These are phyloP conservation scores for Pentamera pediparva DNA, from an alignment of 53 echinoderm and acorn worm species.

Conservation along the genomic window DNA sequence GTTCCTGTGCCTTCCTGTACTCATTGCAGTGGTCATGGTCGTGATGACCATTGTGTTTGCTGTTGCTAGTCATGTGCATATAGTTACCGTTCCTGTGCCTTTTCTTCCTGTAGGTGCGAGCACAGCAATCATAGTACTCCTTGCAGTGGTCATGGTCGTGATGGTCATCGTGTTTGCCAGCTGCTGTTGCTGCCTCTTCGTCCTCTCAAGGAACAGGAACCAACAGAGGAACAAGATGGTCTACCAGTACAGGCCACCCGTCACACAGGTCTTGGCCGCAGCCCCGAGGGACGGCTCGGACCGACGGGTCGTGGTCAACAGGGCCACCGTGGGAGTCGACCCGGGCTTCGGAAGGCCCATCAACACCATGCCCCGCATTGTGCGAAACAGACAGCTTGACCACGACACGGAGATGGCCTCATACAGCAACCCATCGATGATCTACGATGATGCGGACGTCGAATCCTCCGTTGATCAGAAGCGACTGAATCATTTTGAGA, in stretches of 20 bases:
- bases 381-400: slow-evolving; percentile 4
- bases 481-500: slow-evolving; percentile 11
- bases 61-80: too few species aligned
- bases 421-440: not conserved
- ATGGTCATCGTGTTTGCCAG: not conserved
- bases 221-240: not conserved
- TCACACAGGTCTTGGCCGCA: not conserved
- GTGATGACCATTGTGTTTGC: too few species aligned
- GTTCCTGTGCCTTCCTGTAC: too few species aligned
- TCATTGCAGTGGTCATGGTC: not conserved
- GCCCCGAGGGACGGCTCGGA: not conserved
- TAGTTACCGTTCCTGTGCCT: too few species aligned
- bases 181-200: slow-evolving; percentile 12
- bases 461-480: slow-evolving; percentile 15
- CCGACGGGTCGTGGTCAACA: not conserved
- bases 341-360: not conserved
- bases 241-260: not conserved
- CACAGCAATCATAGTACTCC: not conserved
- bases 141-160: not conserved
- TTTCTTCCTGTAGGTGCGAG: not conserved
- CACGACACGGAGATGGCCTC: not conserved
- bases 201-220: not conserved
- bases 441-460: not conserved
- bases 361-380: not conserved
- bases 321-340: not conserved